A percentile compares a stretch with the other conserved stretches of the same genome.
Conservation (phyloP, 2,888 invertebrate genomes). For the Eudasyphora cyanicolor region DNA sequence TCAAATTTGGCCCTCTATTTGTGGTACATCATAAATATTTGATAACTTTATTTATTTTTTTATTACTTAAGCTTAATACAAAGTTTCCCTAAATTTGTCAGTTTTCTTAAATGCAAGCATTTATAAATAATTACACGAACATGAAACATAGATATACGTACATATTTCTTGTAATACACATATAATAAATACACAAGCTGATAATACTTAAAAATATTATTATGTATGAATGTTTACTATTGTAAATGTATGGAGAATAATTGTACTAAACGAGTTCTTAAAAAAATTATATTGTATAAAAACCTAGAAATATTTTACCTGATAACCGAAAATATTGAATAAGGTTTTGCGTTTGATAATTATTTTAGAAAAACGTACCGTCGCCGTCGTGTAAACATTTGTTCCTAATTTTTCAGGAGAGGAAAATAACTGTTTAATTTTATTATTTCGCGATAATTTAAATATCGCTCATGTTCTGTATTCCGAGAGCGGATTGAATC, state of each 20-base stretch:
- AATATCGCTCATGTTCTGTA: too few species aligned
- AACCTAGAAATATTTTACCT: neutral
- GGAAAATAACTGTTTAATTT: too few species aligned
- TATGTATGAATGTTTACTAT: neutral
- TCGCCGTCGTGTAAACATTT: neutral
- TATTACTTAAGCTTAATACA: slow-evolving; percentile 16
- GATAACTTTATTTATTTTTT: neutral
- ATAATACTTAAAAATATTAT: neutral
- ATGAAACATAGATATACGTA: too few species aligned
- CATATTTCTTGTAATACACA: slow-evolving; percentile 4
- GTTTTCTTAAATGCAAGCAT: slow-evolving; percentile 50
- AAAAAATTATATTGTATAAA: neutral
- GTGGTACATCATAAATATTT: neutral
- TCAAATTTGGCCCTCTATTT: too few species aligned
- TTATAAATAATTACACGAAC: slow-evolving; percentile 15
- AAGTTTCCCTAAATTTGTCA: slow-evolving; percentile 56
- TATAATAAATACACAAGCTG: slow-evolving; percentile 5
- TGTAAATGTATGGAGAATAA: neutral
- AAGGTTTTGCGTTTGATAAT: too few species aligned
- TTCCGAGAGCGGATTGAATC: too few species aligned
- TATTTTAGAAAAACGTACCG: neutral
- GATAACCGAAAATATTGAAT: neutral
- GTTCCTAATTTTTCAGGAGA: too few species aligned
- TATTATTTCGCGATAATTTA: too few species aligned
- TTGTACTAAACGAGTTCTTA: neutral